Base-by-base conservation (phyloP, 2,888 invertebrate genomes). In the Philaethria dido region DNA sequence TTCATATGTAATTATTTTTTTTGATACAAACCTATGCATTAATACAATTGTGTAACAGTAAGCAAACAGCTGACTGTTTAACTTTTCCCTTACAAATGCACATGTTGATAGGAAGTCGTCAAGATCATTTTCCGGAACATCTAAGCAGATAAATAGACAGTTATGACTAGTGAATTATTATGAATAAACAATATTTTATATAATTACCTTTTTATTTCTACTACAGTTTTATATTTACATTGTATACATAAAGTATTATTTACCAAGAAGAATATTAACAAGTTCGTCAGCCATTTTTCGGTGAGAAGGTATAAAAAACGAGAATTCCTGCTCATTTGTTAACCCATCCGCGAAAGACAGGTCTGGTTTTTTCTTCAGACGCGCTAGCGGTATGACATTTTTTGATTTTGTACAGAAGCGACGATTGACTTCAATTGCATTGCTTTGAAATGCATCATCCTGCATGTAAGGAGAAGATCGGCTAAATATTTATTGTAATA, bases 11-110 rank as follows among this genome's bases (percentile, higher is more conserved):
- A 39, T 13, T 39, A 13, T 13, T 13, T 13, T 13, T 39, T 18
- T 20, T 22, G 47, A n/a, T n/a, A 68, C 59, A 77, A 75, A 92
- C 93, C 96, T 94, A 88, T 97, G 96, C 76, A 96, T 93, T 20
- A 97, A 84, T 0, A 96, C 96, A 8, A 97, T 96, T 0, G 96
- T 95, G 47, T 95, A 94, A 50, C 95, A 94, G 81, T 97, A 97
- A 83, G 97, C 95, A 87, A 96, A 98, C 72, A 98, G 85, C 73
- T 96, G 95, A 0, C 97, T 95, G 85, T 98, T 98, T 11, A 97
- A 87, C 45, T 95, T 94, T 74, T 95, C 95, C 68, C 96, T 94
- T 52, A 95, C 93, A 77, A 93, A 97, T 9, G 95, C 95, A 54
- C 95, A 94, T 16, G 95, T 93, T 0, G 96, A 94, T 25, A 95